Base-by-base conservation (phyloP, 2,888 invertebrate genomes). In the Leptinotarsa rubiginosa region DNA sequence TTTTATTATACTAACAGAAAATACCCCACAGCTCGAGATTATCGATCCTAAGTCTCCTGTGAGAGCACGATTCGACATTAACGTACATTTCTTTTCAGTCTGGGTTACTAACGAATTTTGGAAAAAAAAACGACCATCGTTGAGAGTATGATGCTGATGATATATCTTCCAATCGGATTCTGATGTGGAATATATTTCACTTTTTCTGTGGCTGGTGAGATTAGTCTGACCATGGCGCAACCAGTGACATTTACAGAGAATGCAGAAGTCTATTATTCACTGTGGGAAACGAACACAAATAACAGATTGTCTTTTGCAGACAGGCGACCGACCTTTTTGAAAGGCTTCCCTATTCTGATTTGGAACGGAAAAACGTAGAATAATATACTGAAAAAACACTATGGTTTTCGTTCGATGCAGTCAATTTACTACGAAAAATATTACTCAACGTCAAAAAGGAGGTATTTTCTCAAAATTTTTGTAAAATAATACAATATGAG, bases 1-100 rank as follows among this genome's bases (percentile, higher is more conserved):
- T 76, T 76, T 76, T 76, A 73, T 73, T 76, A 76, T 76, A 73
- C 69, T 73, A 69, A 71, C 73, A 73, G 65, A 76, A 76, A 76
- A 76, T 73, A 65, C 73, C 69, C 72, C 62, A 67, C 67, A 69
- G 69, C 73, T 56, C 62, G 70, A 70, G 74, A 74, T 74, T 70
- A 62, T 67, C 62, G 74, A 74, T 74, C 74, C 69, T 59, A 15
- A 66, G 67, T 62, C n/a, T 25, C 25, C 62, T 31, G 31, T 41
- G 25, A 12, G n/a, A 31, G 31, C 12, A 10, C 62, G n/a, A 62
- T 41, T 62, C 16, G 62, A 62, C 62, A 62, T 62, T 62, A 62
- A 62, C 41, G 62, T 41, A n/a, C 31, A 62, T 62, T 62, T 62
- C 62, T 10, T 62, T 62, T 62, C 16, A 4, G 56, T 62, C 62